Evolutionary conservation across 2,113 vertebrate genomes (phyloP).

Genomic region (Sialia sialis): DNA sequence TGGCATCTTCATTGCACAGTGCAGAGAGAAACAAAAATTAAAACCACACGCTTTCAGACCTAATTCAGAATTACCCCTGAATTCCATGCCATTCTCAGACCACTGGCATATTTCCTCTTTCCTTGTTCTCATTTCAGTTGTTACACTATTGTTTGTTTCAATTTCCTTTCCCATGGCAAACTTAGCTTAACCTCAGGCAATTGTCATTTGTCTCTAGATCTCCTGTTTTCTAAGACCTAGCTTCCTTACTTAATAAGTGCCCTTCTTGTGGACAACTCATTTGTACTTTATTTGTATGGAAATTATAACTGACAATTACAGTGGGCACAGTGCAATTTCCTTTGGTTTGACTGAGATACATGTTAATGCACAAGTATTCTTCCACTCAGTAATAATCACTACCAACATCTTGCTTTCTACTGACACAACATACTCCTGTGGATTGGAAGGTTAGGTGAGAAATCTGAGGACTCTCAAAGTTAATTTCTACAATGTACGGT

Average conservation of each 20-base stretch:
- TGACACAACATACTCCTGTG: background rate
- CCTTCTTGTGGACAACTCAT: background rate
- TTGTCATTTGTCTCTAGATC: background rate
- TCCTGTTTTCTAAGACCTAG: background rate
- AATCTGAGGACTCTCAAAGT: background rate
- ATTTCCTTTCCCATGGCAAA: background rate
- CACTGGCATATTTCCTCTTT: background rate
- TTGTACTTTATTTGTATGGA: background rate
- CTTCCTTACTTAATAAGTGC: background rate
- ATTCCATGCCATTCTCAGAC: background rate
- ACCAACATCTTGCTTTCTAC: background rate
- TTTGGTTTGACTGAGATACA: background rate
- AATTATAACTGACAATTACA: background rate
- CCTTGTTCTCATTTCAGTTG: background rate
- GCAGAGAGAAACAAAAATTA: background rate
- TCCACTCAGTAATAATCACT: background rate
- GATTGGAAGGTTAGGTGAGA: background rate
- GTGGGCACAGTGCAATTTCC: background rate
- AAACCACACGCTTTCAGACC: background rate
- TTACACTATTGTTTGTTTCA: background rate
- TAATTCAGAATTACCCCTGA: background rate
- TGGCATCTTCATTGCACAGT: background rate
- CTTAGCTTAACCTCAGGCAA: background rate
- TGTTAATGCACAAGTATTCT: background rate
- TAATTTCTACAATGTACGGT: background rate